A percentile compares a stretch with the other conserved stretches of the same genome.
Conservation (phyloP, 2,888 invertebrate species). For the Nomada ruficornis region DNA sequence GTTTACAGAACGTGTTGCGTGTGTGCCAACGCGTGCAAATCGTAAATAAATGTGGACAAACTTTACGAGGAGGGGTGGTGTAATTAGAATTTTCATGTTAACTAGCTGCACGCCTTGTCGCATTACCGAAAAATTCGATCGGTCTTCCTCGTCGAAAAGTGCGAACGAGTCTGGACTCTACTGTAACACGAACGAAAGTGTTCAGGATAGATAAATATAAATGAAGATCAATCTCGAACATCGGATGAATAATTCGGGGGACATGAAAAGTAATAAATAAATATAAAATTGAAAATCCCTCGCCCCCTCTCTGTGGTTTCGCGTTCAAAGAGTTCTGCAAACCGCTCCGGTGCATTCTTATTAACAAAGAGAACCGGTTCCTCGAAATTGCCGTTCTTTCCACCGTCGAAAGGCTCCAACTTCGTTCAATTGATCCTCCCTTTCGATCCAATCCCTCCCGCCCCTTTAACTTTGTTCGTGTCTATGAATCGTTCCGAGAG, state of each 20-base stretch:
- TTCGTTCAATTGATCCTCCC: slow-evolving; percentile 33
- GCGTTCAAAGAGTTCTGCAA: neutral
- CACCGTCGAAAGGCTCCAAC: neutral
- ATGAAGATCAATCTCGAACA: too few species aligned
- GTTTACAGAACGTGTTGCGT: slow-evolving; percentile 48
- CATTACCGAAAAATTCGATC: neutral
- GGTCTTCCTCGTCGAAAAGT: neutral
- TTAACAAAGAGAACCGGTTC: slow-evolving; percentile 24
- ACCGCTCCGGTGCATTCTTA: slow-evolving; percentile 15
- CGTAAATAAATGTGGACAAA: slow-evolving; percentile 33
- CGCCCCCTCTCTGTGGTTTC: too few species aligned
- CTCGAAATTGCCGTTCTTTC: slow-evolving; percentile 25
- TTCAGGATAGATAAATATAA: too few species aligned
- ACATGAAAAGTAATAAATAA: too few species aligned
- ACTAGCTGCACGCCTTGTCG: neutral
- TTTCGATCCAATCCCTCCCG: neutral
- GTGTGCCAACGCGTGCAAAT: slow-evolving; percentile 24
- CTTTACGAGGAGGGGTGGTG: neutral
- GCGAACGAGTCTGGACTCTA: neutral
- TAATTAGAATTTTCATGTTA: slow-evolving; percentile 6
- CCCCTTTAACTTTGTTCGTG: slow-evolving; percentile 34
- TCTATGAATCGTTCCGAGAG: slow-evolving; percentile 37
- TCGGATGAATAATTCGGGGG: too few species aligned
- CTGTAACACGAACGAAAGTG: too few species aligned
- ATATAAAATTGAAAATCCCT: too few species aligned